These are phyloP conservation scores for Penaeus vannamei DNA, from an alignment of 1,140 invertebrate species.

Conservation along the genomic window DNA sequence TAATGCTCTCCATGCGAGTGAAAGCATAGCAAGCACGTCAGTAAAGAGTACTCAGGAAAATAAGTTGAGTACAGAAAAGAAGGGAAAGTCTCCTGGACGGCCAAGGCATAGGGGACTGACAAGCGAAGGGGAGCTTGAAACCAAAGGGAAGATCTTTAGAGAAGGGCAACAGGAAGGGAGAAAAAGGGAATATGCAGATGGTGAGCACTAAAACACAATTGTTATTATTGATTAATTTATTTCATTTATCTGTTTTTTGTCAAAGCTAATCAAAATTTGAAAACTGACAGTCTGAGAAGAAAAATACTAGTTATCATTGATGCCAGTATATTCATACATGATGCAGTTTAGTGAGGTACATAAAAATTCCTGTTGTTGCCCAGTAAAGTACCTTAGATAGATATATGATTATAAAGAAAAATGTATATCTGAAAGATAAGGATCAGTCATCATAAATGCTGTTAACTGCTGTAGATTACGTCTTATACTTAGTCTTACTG, in stretches of 20 bases:
- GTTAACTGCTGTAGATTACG: not conserved
- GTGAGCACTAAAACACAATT: not conserved
- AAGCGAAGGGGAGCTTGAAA: not conserved
- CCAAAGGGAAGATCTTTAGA: not conserved
- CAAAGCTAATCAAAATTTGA: not conserved
- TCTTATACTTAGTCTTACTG: not conserved
- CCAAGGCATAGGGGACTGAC: not conserved
- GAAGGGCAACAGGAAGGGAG: not conserved
- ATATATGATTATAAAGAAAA: too few relatives aligned
- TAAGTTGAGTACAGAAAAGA: too few relatives aligned
- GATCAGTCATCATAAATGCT: not conserved
- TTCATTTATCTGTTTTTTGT: slow-evolving; percentile 21
- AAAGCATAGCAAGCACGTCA: too few relatives aligned
- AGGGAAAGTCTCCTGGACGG: not conserved
- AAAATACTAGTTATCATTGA: too few relatives aligned
- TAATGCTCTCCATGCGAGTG: too few relatives aligned
- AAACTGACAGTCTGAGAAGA: too few relatives aligned
- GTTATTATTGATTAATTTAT: not conserved
- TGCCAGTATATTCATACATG: too few relatives aligned
- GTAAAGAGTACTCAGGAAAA: too few relatives aligned
- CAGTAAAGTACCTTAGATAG: too few relatives aligned
- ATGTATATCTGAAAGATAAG: too few relatives aligned
- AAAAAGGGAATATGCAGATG: slow-evolving; percentile 28
- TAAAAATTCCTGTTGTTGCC: too few relatives aligned
- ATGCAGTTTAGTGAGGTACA: too few relatives aligned